phyloP scores from a whole-genome alignment of 2,888 invertebrate species.

The Diploptera punctata region DNA sequence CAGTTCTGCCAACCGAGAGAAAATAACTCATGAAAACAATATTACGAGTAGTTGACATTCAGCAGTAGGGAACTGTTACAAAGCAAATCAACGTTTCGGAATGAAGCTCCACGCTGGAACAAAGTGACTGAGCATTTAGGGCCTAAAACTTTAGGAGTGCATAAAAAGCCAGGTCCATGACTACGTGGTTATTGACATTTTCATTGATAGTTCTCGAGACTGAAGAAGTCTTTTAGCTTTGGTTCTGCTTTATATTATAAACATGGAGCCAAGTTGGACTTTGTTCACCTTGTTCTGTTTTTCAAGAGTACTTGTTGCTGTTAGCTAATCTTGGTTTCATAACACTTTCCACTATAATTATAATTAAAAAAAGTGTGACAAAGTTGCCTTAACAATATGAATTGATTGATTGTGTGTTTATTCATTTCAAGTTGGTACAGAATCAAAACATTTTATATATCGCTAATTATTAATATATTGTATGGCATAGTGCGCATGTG shows the following conservation, averaged over 20 bases:
- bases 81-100: conserved; percentile 29
- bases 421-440: conserved; percentile 44
- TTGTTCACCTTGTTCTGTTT: conserved; percentile 34
- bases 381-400: conserved; percentile 45
- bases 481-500: conserved; percentile 33
- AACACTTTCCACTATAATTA: conserved; percentile 44
- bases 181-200: conserved; percentile 20
- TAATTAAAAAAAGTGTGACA: conserved; percentile 42
- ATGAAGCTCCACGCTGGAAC: conserved; percentile 25
- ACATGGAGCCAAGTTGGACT: conserved; percentile 22
- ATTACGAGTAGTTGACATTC: conserved; percentile 42
- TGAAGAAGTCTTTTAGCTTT: conserved; percentile 27
- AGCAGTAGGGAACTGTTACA: conserved; percentile 35
- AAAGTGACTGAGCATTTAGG: conserved; percentile 31
- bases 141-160: conserved; percentile 21
- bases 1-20: conserved; percentile 45
- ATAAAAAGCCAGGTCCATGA: conserved; percentile 23
- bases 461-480: conserved; percentile 39
- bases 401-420: conserved; percentile 45
- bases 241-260: conserved; percentile 33
- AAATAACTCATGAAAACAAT: conserved; percentile 32
- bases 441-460: conserved; percentile 45
- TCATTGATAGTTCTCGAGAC: conserved; percentile 25
- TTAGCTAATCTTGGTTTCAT: conserved; percentile 43
- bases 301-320: conserved; percentile 41